Evolutionary conservation across 2,797 vertebrate genomes (phyloP).

Genomic region (Pteronotus mesoamericanus): DNA sequence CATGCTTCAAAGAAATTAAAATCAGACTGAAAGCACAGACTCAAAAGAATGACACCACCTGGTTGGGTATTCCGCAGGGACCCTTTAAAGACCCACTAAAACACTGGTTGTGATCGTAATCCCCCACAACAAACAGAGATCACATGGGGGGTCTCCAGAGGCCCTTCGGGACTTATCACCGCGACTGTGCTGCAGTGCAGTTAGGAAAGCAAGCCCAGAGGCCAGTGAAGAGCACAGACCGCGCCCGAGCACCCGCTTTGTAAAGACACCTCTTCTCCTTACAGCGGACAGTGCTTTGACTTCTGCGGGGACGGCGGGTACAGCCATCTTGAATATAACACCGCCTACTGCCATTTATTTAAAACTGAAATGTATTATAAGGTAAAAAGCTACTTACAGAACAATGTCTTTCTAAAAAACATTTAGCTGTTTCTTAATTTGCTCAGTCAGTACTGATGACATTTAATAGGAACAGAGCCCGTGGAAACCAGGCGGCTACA

Average conservation of each 20-base stretch:
- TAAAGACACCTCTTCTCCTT: not conserved
- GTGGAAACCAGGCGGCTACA: not conserved
- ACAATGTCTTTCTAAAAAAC: not conserved
- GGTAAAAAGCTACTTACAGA: not conserved
- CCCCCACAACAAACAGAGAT: not conserved
- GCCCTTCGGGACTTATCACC: not conserved
- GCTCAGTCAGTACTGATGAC: not conserved
- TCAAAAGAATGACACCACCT: conserved; percentile 8
- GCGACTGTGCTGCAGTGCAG: not conserved
- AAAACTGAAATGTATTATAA: not conserved
- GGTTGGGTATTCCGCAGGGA: not conserved
- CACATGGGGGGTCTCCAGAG: not conserved
- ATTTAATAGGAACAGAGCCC: not conserved
- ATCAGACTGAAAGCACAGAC: conserved; percentile 14
- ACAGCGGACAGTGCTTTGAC: conserved; percentile 5
- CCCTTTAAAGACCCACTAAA: not conserved
- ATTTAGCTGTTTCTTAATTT: not conserved
- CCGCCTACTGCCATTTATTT: not conserved
- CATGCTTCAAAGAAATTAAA: conserved; percentile 8
- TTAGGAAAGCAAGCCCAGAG: not conserved
- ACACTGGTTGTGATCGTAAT: not conserved
- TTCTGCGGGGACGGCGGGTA: not conserved
- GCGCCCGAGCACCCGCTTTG: not conserved
- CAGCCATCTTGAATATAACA: not conserved
- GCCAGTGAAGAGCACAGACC: not conserved